Evolutionary conservation across 2,113 vertebrate genomes (phyloP), one percentile per base, ranked within the genome.

Genomic region (Lipophrys pholis): DNA sequence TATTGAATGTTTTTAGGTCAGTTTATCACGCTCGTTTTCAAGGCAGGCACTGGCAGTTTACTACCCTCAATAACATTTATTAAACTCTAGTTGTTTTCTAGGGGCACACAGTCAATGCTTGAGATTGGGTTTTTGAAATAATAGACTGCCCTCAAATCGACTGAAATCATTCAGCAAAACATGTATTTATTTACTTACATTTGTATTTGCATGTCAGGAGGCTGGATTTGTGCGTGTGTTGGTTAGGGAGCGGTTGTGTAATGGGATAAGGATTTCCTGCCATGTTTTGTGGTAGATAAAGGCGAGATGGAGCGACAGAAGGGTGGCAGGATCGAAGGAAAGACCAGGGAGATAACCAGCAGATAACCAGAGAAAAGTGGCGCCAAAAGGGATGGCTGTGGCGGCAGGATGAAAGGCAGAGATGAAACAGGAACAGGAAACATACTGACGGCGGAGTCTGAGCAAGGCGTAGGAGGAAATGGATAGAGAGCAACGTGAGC

Each of bases 241-340:
- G 40, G 15, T 16, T 61, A 69, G 68, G 51, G 40, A 55, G 61
- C 12, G 17, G 70, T 86, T 85, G 80, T 84, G 56, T 86, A 83
- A 83, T 30, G 8, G 71, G 79, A 81, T 81, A 86, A 86, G 69
- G 72, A 86, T 80, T 89, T 83, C 63, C 82, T 88, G 82, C 67
- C 71, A 81, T 84, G 84, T 81, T 81, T 58, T 8, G 30, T 53
- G 49, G 30, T 11, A 75, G 78, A 91, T 89, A 79, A 83, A 73
- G 76, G 52, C 63, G 12, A 41, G 69, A 83, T 57, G 56, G 69
- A 69, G 65, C 2, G 43, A 69, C 49, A 36, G 46, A 84, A 36
- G 65, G 53, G 80, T 62, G 49, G 57, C 48, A 58, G 52, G 69
- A 79, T 60, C 14, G 35, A 64, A 63, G 52, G 43, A 54, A 49